A percentile compares a stretch with the other conserved stretches of the same genome.
Evolutionary conservation across 2,113 vertebrate genomes (phyloP).

Genomic region (Formicarius rufipectus): DNA sequence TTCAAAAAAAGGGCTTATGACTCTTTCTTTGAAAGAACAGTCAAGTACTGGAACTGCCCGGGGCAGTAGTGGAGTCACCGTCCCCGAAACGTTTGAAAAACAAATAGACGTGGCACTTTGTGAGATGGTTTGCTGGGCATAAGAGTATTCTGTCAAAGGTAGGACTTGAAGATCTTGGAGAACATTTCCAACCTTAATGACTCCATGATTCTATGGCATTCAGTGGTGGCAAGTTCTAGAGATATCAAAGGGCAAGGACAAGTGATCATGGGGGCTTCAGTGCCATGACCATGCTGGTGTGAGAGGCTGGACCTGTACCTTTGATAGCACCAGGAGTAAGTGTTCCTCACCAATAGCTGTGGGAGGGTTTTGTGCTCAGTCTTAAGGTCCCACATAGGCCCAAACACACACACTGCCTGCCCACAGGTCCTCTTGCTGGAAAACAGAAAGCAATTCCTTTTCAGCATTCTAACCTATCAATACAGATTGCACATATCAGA

Average conservation of each 20-base stretch:
- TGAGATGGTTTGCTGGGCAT: fast-evolving
- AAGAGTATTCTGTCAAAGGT: fast-evolving
- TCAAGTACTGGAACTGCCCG: fast-evolving
- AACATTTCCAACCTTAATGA: fast-evolving
- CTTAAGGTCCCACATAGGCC: background rate
- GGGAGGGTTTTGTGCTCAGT: background rate
- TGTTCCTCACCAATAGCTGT: background rate
- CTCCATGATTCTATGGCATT: fast-evolving
- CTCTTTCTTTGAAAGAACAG: fast-evolving
- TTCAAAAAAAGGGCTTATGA: fast-evolving
- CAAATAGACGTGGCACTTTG: fast-evolving
- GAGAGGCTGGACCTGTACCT: fast-evolving
- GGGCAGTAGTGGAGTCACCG: fast-evolving
- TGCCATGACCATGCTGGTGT: fast-evolving
- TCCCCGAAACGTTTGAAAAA: background rate
- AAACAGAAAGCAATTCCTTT: background rate
- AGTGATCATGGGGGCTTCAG: fast-evolving
- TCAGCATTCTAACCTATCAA: background rate
- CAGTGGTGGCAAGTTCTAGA: background rate
- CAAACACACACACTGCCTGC: background rate
- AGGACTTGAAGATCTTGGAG: fast-evolving
- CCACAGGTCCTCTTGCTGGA: background rate
- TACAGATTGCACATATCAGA: background rate
- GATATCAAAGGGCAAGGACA: background rate
- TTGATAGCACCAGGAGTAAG: background rate